Evolutionary conservation across 1,140 invertebrate species (phyloP), one percentile per base, ranked within the genome.

Genomic region (Diabrotica undecimpunctata): DNA sequence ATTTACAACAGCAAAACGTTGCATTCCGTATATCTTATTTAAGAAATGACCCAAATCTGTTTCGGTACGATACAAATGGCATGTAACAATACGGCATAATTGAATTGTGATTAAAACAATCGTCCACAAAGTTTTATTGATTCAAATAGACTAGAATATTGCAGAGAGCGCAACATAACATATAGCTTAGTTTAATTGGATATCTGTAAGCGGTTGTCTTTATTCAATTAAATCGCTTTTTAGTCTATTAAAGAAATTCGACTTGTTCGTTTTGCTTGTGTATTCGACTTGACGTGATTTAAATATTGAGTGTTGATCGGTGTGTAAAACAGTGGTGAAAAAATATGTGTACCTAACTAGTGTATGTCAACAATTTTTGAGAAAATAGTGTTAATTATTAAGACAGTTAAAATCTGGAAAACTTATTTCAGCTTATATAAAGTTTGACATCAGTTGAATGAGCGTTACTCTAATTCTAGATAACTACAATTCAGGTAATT

Each of bases 161-260:
- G 37, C 57, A 46, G 13, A 12, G 25, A 37, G 55, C 50, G 46
- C 41, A 61, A 8, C n/a, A n/a, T n/a, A n/a, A n/a, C n/a, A 46
- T 10, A 46, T 25, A 61, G 11, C 38, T 46, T 50, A 62, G 25
- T 59, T 59, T 66, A 61, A 62, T 61, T 66, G 65, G 58, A 62
- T 62, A 56, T 61, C 54, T 62, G 38, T 50, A 35, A 51, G 54
- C 54, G 59, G 65, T 39, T 46, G 54, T 35, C 54, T 66, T 61
- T 61, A 55, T 62, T 63, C 54, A 63, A 62, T 62, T 62, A 62
- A 55, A 39, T 46, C 7, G 36, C 13, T 60, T 10, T 14, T 50
- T 52, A 50, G 59, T 61, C 37, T 39, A 61, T 50, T 35, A 25
- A 61, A 61, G 59, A 52, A 61, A 38, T 50, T 52, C n/a, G 25